phyloP scores from a whole-genome alignment of 2,113 vertebrate species.

The Pseudorhombus dupliciocellatus region DNA sequence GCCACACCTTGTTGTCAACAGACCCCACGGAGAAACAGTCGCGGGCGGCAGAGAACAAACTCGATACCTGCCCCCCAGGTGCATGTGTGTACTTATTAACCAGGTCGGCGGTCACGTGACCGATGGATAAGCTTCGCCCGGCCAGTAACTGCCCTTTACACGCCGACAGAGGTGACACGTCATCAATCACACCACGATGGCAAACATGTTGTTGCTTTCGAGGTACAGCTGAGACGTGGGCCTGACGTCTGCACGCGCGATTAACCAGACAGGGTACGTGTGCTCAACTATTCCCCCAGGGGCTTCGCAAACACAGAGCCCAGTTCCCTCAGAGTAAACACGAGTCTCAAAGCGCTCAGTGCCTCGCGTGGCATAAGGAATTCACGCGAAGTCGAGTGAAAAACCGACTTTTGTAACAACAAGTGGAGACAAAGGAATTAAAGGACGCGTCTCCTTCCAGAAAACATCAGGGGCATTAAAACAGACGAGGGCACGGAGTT shows the following conservation, averaged over 20 bases:
- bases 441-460: too few relatives aligned
- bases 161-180: background rate
- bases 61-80: background rate
- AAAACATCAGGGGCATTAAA: too few relatives aligned
- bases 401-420: too few relatives aligned
- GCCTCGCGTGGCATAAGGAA: too few relatives aligned
- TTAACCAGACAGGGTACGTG: background rate
- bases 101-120: constrained; percentile 15
- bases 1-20: constrained; percentile 48
- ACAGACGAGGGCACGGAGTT: too few relatives aligned
- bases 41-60: constrained; percentile 36
- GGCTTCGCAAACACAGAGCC: background rate
- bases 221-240: background rate
- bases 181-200: constrained; percentile 5
- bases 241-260: background rate
- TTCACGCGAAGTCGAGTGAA: too few relatives aligned
- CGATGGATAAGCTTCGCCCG: constrained; percentile 3
- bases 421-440: too few relatives aligned
- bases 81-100: constrained; percentile 50
- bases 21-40: constrained; percentile 35
- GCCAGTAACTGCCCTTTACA: constrained; percentile 32
- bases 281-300: background rate
- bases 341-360: too few relatives aligned
- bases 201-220: background rate
- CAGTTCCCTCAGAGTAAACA: too few relatives aligned